phyloP scores from a whole-genome alignment of 2,113 vertebrate genomes.

The Chaetodon trifascialis region DNA sequence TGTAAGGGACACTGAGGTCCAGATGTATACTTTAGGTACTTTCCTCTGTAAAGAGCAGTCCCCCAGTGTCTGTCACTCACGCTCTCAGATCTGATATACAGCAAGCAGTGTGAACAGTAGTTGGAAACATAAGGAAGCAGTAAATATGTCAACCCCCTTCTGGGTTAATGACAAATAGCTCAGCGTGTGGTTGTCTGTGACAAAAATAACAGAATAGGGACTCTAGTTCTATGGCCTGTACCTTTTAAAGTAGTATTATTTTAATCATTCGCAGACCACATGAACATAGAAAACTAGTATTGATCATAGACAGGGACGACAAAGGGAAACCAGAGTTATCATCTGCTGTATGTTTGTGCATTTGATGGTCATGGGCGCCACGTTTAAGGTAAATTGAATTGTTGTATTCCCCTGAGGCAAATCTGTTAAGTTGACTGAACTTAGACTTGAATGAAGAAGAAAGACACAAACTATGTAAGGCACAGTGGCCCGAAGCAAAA shows the following conservation, averaged over 20 bases:
- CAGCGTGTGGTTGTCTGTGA: slow-evolving; percentile 1
- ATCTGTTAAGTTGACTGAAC: background rate
- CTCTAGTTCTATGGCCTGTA: background rate
- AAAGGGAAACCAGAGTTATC: background rate
- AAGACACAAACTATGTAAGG: background rate
- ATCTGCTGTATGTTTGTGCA: background rate
- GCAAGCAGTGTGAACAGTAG: background rate
- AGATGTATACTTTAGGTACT: slow-evolving; percentile 75
- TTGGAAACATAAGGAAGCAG: slow-evolving; percentile 41
- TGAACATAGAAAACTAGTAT: background rate
- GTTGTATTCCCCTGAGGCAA: background rate
- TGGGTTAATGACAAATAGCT: background rate
- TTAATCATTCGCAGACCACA: slow-evolving; percentile 10
- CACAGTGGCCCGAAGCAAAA: background rate
- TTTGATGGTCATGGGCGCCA: background rate
- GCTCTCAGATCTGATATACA: slow-evolving; percentile 14
- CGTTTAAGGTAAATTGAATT: background rate
- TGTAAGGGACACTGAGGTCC: slow-evolving; percentile 56
- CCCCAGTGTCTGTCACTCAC: slow-evolving; percentile 24
- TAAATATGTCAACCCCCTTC: slow-evolving; percentile 9
- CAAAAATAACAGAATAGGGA: slow-evolving; percentile 5
- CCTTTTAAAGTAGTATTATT: background rate
- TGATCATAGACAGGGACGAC: background rate
- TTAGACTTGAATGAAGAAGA: background rate
- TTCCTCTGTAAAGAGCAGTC: slow-evolving; percentile 63